Percentiles rank a stretch among this genome's conserved stretches.
Conservation (phyloP, 2,888 invertebrate genomes). For the Embidobia sp. region DNA sequence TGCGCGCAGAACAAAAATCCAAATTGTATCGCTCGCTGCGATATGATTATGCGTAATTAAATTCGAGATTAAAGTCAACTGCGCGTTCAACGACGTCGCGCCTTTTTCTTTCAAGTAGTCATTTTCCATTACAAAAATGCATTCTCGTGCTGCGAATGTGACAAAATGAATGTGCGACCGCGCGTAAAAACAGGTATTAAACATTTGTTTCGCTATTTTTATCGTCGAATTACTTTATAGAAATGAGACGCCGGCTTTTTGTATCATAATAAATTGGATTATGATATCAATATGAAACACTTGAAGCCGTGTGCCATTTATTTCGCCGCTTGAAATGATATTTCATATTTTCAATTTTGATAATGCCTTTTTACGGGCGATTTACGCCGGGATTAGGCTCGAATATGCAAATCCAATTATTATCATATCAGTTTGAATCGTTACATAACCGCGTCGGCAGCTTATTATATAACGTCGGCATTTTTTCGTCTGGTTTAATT, state of each 20-base stretch:
- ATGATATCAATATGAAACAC: slow-evolving; percentile 48
- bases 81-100: slow-evolving; percentile 32
- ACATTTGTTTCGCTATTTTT: slow-evolving; percentile 61
- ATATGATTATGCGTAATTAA: slow-evolving; percentile 60
- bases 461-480: not conserved
- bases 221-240: slow-evolving; percentile 28
- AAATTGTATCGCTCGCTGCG: slow-evolving; percentile 56
- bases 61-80: slow-evolving; percentile 61
- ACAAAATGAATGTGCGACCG: slow-evolving; percentile 58
- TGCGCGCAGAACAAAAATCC: slow-evolving; percentile 38
- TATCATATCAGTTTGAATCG: not conserved
- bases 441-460: not conserved
- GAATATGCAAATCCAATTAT: slow-evolving; percentile 25
- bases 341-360: slow-evolving; percentile 32
- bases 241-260: slow-evolving; percentile 27
- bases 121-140: slow-evolving; percentile 48
- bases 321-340: slow-evolving; percentile 20
- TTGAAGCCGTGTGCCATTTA: slow-evolving; percentile 16
- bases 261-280: slow-evolving; percentile 54
- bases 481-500: slow-evolving; percentile 28
- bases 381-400: not conserved
- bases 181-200: slow-evolving; percentile 57
- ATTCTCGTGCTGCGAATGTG: slow-evolving; percentile 57
- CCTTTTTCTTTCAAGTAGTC: slow-evolving; percentile 45
- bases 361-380: not conserved